Base-by-base conservation (phyloP, 1,140 invertebrate genomes). In the Choristoneura fumiferana region DNA sequence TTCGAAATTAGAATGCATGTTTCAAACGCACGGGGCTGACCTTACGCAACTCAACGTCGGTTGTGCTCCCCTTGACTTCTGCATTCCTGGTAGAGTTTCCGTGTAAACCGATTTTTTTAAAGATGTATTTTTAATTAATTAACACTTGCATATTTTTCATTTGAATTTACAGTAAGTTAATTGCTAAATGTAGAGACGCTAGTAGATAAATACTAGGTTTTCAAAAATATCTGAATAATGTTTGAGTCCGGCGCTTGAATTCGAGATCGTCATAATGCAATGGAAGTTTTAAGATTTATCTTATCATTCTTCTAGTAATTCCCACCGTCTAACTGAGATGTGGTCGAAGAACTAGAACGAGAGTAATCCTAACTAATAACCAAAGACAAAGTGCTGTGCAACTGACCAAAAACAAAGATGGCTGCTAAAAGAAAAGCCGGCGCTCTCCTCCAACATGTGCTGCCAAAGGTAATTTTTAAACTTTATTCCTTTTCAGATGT, bases 351-450 rank as follows among this genome's bases (percentile, higher is more conserved):
- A 79, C 68, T 81, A 65, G 79, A 72, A 55, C 69, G 62, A 72
- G 22, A 69, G 60, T 55, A 57, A 69, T 73, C 65, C 62, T 55
- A 55, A 67, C 65, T 61, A 40, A 65, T 29, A 69, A 80, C 78
- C 80, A 81, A 85, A 83, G 78, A 87, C 74, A 76, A 78, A 79
- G 79, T 81, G 81, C 66, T 77, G 75, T 78, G 75, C 63, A 65
- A 71, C 62, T 60, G 55, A 71, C 61, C 66, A 72, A 69, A 76
- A 65, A 69, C 58, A 57, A 65, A 85, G 75, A 90, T 90, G 89
- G 89, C 89, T 57, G 89, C 89, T 55, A 90, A 90, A 77, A 86
- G 89, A 67, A 90, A 90, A 81, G 89, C 89, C 62, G 89, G 89
- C 43, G 89, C 88, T 54, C 72, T 90, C 52, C 87, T 90, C 52